Conservation (phyloP, 2,888 invertebrate genomes). For the Cenopis cana region DNA sequence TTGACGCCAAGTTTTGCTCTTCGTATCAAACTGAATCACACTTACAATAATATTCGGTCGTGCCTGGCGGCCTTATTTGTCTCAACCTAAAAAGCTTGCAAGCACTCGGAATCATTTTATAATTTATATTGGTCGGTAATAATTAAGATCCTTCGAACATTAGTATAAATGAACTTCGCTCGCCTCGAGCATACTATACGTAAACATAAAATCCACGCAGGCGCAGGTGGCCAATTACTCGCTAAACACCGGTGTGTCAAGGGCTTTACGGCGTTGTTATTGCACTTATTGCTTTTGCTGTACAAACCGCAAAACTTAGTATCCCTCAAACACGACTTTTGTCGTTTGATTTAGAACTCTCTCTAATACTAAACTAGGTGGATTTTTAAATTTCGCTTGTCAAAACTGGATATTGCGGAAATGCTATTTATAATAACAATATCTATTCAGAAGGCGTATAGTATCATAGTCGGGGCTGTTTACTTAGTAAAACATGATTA, state of each 20-base stretch:
- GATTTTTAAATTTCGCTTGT: background rate
- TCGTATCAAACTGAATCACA: background rate
- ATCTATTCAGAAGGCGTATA: background rate
- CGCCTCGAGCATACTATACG: conserved; percentile 16
- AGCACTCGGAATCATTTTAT: background rate
- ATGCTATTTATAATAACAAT: background rate
- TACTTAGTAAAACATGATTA: background rate
- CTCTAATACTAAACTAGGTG: background rate
- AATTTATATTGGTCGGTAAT: background rate
- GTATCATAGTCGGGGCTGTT: background rate
- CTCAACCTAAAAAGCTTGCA: background rate
- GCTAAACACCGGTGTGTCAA: conserved; percentile 49
- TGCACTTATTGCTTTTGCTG: conserved; percentile 29
- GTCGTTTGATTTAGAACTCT: background rate
- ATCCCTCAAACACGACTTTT: background rate
- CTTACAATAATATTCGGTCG: background rate
- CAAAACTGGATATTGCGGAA: background rate
- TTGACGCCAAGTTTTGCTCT: background rate
- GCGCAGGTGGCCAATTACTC: conserved; percentile 50
- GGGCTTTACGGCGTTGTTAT: conserved; percentile 42
- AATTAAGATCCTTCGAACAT: conserved; percentile 21
- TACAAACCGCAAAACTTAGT: conserved; percentile 12
- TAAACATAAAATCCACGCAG: conserved; percentile 36
- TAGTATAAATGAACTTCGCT: conserved; percentile 4
- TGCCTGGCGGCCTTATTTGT: background rate